Evolutionary conservation across 2,113 vertebrate genomes (phyloP), one percentile per base, ranked within the genome.

Genomic region (Alethe castanea): DNA sequence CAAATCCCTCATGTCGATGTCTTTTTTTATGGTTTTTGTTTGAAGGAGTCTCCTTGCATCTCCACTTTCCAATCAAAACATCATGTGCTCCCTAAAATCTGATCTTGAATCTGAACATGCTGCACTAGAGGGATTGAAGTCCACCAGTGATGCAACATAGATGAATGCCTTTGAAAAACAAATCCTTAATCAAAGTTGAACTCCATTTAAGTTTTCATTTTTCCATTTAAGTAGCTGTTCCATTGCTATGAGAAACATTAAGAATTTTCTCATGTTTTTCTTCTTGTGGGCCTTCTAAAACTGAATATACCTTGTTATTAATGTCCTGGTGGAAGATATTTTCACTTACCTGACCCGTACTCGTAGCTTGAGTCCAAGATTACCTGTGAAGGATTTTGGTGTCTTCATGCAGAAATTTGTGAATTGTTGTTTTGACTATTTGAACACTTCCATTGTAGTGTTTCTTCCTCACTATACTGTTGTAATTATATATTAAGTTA

Each of bases 61-160:
- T 77, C 64, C 64, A 36, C 64, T 96, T 94, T 93, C 94, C 96
- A 95, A 83, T 94, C 82, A 94, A 96, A 97, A 90, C 90, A 93
- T 92, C 23, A 47, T 81, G 69, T 90, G 78, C 6, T 83, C 71
- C 26, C 74, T 96, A 86, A 88, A 94, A 88, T 84, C 56, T 45
- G 52, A 94, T 44, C 88, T 84, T 3, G 3, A 83, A 66, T 93
- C 38, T 33, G 44, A 71, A 42, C 69, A 83, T 74, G 64, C 57
- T 94, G 42, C 76, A 38, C 79, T 74, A 53, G 44, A 90, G 90
- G 71, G 60, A 84, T 81, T 81, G 40, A 88, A 81, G 47, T 71
- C 69, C 57, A 90, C 60, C 36, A 56, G 52, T 67, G 17, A 0
- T 86, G 36, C 86, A 93, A 83, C 0, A 19, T 29, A 92, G 79